phyloP scores from a whole-genome alignment of 2,888 invertebrate genomes.

The Dryomyza anilis region DNA sequence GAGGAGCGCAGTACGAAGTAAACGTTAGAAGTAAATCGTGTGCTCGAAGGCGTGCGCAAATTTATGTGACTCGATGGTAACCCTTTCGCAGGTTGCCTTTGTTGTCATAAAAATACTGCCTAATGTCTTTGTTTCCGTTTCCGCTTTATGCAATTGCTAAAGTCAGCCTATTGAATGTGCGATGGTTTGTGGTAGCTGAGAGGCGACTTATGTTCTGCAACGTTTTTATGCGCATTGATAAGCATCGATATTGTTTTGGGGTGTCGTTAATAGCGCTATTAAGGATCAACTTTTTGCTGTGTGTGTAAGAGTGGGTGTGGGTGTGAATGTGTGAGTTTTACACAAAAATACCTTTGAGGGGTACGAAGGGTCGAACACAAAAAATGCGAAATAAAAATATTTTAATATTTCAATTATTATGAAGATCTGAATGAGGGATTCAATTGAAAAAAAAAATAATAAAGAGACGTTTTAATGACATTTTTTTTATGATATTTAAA shows the following conservation, averaged over 20 bases:
- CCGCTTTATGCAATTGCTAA: neutral
- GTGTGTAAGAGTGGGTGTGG: too few relatives aligned
- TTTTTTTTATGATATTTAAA: too few relatives aligned
- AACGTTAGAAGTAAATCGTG: neutral
- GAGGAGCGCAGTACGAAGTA: neutral
- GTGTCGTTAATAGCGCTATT: slow-evolving; percentile 30
- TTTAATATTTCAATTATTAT: neutral
- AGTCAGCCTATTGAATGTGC: neutral
- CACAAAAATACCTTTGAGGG: too few relatives aligned
- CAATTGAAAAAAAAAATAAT: too few relatives aligned
- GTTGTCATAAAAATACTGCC: neutral
- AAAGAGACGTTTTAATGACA: too few relatives aligned
- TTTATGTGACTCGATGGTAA: slow-evolving; percentile 6
- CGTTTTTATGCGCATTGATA: slow-evolving; percentile 31
- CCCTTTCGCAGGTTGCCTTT: too few relatives aligned
- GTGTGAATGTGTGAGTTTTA: too few relatives aligned
- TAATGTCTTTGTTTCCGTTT: neutral
- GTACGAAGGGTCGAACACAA: too few relatives aligned
- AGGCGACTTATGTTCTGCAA: slow-evolving; percentile 10
- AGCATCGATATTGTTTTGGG: slow-evolving; percentile 31
- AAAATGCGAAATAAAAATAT: neutral
- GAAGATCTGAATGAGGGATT: too few relatives aligned
- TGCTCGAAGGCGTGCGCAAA: neutral
- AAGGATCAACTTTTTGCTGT: too few relatives aligned
- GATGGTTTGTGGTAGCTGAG: neutral